Conservation (phyloP, 2,113 vertebrate species). For the Cynocephalus volans region DNA sequence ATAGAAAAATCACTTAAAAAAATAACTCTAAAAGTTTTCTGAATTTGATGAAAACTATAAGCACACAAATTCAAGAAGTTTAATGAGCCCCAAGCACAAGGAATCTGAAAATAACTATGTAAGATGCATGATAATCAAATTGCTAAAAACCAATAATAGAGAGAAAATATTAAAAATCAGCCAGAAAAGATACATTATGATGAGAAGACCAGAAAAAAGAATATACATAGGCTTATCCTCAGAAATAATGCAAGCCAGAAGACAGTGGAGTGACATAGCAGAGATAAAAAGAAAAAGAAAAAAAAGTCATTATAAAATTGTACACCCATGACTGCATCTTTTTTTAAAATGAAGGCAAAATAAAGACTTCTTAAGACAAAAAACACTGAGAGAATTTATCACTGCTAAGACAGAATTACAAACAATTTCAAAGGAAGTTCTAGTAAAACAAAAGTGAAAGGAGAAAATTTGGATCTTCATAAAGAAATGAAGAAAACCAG, state of each 20-base stretch:
- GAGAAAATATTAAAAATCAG: background rate
- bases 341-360: background rate
- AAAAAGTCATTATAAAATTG: background rate
- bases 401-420: background rate
- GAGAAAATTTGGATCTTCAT: background rate
- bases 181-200: background rate
- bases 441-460: background rate
- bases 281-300: background rate
- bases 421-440: background rate
- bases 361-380: background rate
- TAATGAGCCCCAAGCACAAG: background rate
- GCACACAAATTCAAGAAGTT: background rate
- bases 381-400: background rate
- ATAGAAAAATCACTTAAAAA: background rate
- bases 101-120: background rate
- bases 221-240: background rate
- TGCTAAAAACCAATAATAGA: background rate
- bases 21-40: background rate
- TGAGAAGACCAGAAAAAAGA: background rate
- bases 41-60: background rate
- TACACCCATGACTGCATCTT: background rate
- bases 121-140: background rate
- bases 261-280: background rate
- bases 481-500: background rate
- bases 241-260: background rate